Evolutionary conservation across 1,140 invertebrate genomes (phyloP), one percentile per base, ranked within the genome.

Genomic region (Diorhabda sublineata): DNA sequence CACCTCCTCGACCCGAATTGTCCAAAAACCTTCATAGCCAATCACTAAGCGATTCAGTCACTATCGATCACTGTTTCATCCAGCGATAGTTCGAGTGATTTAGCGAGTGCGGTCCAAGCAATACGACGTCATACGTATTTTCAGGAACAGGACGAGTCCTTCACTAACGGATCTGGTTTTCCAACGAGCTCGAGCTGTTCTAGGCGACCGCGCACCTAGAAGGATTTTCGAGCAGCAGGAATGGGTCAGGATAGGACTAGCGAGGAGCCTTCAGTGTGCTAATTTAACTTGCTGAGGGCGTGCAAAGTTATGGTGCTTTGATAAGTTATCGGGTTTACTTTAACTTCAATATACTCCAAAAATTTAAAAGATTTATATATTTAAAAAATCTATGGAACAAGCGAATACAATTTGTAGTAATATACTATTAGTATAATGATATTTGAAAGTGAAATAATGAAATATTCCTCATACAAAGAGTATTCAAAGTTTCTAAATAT

Each of bases 201-300:
- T 67, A 71, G 69, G 69, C 65, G 56, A 71, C 69, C 69, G 69
- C 69, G 69, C 69, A 59, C 57, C 43, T 67, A 67, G 57, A 47
- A 67, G 65, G 65, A 67, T 61, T 44, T 59, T 61, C 60, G 47
- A 61, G 58, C 65, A 47, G 59, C 65, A 61, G 65, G 65, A 67
- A 43, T 62, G 6, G 64, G 26, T n/a, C 64, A 65, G 64, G 64
- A 57, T 8, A 43, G 64, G 47, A 65, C 61, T 62, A 5, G 61
- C 45, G 2, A 52, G 45, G 45, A 5, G 45, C 45, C 8, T 5
- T 52, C 45, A 52, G 45, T 52, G 45, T 52, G 45, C 45, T 52
- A 52, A 52, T 52, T 52, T 52, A 6, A 52, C 45, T 5, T 52
- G 26, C 26, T 26, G 26, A 26, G 26, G 26, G 26, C 26, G 26